Evolutionary conservation across 1,140 invertebrate species (phyloP).

Genomic region (Drosophila ercepeae): DNA sequence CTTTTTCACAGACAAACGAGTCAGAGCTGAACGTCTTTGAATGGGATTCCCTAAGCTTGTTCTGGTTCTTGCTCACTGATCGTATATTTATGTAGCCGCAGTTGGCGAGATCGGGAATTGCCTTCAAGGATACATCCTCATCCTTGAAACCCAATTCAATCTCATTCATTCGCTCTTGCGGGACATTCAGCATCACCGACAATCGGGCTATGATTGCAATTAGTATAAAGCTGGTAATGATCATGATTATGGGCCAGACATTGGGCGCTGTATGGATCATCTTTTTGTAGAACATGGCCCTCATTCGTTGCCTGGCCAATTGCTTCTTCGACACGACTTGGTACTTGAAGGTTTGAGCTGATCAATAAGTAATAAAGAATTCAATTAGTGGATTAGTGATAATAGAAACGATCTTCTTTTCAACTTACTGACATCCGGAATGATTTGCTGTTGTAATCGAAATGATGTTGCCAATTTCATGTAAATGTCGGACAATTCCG

Average conservation of each 20-base stretch:
- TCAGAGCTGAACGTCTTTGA: slow-evolving; percentile 16
- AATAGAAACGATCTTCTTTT: no score
- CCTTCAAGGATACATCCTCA: background rate
- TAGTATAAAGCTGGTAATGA: slow-evolving; percentile 55
- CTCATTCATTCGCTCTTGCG: slow-evolving; percentile 16
- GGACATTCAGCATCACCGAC: slow-evolving; percentile 34
- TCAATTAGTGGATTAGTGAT: no score
- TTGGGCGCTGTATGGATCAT: slow-evolving; percentile 69
- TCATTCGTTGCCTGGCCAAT: slow-evolving; percentile 44
- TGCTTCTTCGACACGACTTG: slow-evolving; percentile 53
- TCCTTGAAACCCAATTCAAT: slow-evolving; percentile 42
- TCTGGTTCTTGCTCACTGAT: background rate
- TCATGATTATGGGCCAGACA: slow-evolving; percentile 67
- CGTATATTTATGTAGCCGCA: slow-evolving; percentile 58
- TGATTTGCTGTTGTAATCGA: slow-evolving; percentile 60
- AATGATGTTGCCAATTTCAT: slow-evolving; percentile 65
- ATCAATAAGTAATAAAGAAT: background rate
- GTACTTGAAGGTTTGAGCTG: slow-evolving; percentile 70
- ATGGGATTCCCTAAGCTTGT: background rate
- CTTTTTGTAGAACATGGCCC: slow-evolving; percentile 75
- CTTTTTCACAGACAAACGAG: slow-evolving; percentile 43
- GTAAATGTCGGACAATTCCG: slow-evolving; percentile 66
- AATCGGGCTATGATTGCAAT: slow-evolving; percentile 51
- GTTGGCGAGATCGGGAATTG: slow-evolving; percentile 36
- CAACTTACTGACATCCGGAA: slow-evolving; percentile 67